Evolutionary conservation across 1,140 invertebrate genomes (phyloP).

Genomic region (Vanessa atalanta): DNA sequence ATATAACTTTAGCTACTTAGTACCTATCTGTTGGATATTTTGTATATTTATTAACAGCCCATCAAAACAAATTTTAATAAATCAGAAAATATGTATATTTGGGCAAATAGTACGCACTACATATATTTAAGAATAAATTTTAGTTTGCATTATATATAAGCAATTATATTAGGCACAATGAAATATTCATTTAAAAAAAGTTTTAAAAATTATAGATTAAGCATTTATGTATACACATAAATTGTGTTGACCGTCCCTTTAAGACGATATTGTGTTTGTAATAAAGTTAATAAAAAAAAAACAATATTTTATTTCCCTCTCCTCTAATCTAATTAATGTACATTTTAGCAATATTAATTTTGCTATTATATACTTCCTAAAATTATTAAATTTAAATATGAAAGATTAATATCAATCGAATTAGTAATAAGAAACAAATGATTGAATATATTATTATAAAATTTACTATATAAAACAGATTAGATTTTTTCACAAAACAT

Average conservation of each 20-base stretch:
- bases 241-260: slow-evolving; percentile 12
- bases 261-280: slow-evolving; percentile 14
- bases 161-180: slow-evolving; percentile 1
- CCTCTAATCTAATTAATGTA: no score
- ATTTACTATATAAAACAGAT: no score
- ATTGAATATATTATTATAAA: no score
- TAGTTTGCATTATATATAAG: not conserved
- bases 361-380: no score
- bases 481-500: no score
- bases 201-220: slow-evolving; percentile 8
- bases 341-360: no score
- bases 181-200: slow-evolving; percentile 1
- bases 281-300: slow-evolving; percentile 12
- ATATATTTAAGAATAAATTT: not conserved
- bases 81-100: no score
- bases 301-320: not conserved
- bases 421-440: no score
- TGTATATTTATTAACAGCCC: not conserved
- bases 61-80: slow-evolving; percentile 2
- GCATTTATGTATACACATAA: slow-evolving; percentile 12
- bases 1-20: not conserved
- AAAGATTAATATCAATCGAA: no score
- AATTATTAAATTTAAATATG: no score
- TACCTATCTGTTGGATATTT: not conserved
- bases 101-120: not conserved